Evolutionary conservation across 2,113 vertebrate species (phyloP).

Genomic region (Panurus biarmicus): DNA sequence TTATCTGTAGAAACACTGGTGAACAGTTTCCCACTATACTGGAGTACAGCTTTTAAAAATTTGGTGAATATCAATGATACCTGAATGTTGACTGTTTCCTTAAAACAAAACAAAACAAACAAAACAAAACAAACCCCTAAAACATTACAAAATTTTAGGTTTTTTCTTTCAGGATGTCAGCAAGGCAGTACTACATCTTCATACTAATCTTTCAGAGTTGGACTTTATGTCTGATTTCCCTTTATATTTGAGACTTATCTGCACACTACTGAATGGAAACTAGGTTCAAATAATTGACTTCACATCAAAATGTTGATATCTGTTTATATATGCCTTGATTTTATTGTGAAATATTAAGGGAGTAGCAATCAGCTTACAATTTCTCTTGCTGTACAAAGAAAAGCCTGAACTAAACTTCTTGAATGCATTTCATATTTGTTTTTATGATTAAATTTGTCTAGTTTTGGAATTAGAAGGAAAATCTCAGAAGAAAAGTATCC

Average conservation of each 20-base stretch:
- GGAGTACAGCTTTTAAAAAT: background rate
- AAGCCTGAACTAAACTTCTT: background rate
- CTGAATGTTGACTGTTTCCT: background rate
- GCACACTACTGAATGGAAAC: background rate
- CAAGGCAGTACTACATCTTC: background rate
- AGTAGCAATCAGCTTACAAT: background rate
- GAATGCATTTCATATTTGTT: background rate
- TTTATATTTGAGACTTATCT: background rate
- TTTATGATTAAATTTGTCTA: background rate
- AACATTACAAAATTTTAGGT: background rate
- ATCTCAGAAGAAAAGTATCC: background rate
- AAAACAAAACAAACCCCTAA: background rate
- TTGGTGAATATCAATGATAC: background rate
- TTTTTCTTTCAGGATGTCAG: background rate
- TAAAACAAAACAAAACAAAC: background rate
- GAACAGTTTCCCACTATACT: background rate
- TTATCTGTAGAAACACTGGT: background rate
- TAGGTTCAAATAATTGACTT: background rate
- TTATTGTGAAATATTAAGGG: background rate
- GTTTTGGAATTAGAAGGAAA: background rate
- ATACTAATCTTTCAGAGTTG: background rate
- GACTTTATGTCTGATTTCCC: background rate
- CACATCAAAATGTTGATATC: background rate
- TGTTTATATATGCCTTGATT: background rate
- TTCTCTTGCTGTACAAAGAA: background rate